Evolutionary conservation across 2,888 invertebrate species (phyloP).

Genomic region (Agrotis puta): DNA sequence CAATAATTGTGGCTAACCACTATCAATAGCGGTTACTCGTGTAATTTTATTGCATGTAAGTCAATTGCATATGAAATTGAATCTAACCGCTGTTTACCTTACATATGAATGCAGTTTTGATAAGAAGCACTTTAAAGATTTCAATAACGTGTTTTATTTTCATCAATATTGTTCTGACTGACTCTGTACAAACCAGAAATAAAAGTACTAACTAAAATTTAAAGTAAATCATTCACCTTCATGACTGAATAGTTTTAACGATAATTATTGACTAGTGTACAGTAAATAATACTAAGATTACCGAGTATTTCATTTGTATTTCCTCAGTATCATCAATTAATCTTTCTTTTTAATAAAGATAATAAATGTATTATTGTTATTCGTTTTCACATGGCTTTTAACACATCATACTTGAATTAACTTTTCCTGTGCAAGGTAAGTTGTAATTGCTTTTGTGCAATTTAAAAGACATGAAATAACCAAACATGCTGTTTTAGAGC

Average conservation of each 20-base stretch:
- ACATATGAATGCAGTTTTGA: background rate
- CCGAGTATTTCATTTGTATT: background rate
- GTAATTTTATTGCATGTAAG: background rate
- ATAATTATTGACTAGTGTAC: conserved; percentile 1
- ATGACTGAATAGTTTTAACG: conserved; percentile 22
- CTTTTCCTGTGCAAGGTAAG: background rate
- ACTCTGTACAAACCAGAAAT: background rate
- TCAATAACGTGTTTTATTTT: background rate
- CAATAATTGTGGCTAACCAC: conserved; percentile 18
- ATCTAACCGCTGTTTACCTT: background rate
- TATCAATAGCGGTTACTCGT: background rate
- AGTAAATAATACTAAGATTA: background rate
- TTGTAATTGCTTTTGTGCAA: background rate
- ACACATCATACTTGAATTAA: background rate
- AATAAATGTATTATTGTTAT: background rate
- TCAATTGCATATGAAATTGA: conserved; percentile 6
- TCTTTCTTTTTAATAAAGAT: conserved; percentile 13
- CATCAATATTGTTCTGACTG: background rate
- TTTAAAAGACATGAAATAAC: background rate
- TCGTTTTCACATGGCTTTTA: background rate
- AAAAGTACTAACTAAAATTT: background rate
- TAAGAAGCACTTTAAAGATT: background rate
- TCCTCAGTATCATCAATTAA: conserved; percentile 13
- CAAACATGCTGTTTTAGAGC: background rate
- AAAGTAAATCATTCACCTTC: conserved; percentile 1